Evolutionary conservation across 2,888 invertebrate genomes (phyloP).

Genomic region (Agapostemon virescens): DNA sequence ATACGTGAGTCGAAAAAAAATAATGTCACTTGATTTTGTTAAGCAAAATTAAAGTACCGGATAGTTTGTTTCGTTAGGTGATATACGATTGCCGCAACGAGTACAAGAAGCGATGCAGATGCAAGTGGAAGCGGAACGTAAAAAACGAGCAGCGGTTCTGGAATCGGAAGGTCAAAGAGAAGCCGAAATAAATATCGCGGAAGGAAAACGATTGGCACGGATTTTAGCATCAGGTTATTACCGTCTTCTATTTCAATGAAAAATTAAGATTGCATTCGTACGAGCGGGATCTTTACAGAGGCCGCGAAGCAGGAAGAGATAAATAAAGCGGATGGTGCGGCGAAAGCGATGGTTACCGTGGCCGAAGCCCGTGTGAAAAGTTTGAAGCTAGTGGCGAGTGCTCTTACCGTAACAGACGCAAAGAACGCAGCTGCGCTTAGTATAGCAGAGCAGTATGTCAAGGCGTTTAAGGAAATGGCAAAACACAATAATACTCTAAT

Average conservation of each 20-base stretch:
- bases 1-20: slow-evolving; percentile 85
- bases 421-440: slow-evolving; percentile 94
- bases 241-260: slow-evolving; percentile 15
- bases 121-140: slow-evolving; percentile 99
- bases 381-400: slow-evolving; percentile 88
- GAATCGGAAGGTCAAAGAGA: slow-evolving; percentile 97
- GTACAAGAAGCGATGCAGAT: slow-evolving; percentile 99
- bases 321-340: slow-evolving; percentile 95
- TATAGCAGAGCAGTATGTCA: slow-evolving; percentile 97
- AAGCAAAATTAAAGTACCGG: background rate
- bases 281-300: slow-evolving; percentile 83
- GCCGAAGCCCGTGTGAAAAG: slow-evolving; percentile 95
- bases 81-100: slow-evolving; percentile 92
- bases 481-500: slow-evolving; percentile 96
- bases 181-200: slow-evolving; percentile 98
- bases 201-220: slow-evolving; percentile 94
- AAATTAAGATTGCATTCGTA: background rate
- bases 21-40: background rate
- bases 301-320: slow-evolving; percentile 96
- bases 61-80: slow-evolving; percentile 83
- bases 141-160: slow-evolving; percentile 96
- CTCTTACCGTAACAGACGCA: slow-evolving; percentile 86
- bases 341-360: slow-evolving; percentile 93
- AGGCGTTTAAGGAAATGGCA: slow-evolving; percentile 95
- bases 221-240: slow-evolving; percentile 92